Evolutionary conservation across 2,888 invertebrate genomes (phyloP), one percentile per base, ranked within the genome.

Genomic region (Meiosimyza platycephala): DNA sequence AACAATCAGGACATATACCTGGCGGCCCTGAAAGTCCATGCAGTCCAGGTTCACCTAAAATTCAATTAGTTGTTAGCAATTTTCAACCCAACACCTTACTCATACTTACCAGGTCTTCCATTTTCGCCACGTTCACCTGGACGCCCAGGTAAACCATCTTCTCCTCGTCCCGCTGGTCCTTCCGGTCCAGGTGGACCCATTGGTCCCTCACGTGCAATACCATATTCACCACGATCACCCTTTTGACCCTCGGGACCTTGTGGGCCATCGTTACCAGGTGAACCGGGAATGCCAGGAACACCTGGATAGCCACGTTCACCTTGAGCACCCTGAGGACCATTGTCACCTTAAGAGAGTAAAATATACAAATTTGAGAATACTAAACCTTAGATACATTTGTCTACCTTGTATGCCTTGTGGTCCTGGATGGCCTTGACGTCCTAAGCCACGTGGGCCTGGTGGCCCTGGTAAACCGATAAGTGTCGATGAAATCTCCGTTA

Each of bases 271-370:
- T 78, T 74, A 12, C 85, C 85, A 0, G 91, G 90, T 66, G 90
- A 84, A 3, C 95, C 95, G 4, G 91, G 90, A 54, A 90, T 88
- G 0, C 95, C 95, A 6, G 91, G 89, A 75, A 90, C 89, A 1
- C 95, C 95, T 54, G 93, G 91, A 75, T 92, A 92, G 16, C 95
- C 95, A 80, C 90, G 89, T 78, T 91, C 91, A 1, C 94, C 94
- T 5, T 88, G 82, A 0, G 86, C 81, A 3, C 94, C 95, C 1
- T 75, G 76, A 13, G 50, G 52, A n/a, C 84, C 84, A 1, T 91
- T 90, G 69, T 91, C 87, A 78, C 90, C 95, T 88, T n/a, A 15
- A 68, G 13, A 72, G 47, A 50, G 18, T 65, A 22, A 0, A 60
- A 62, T n/a, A 15, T 40, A 40, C 9, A 40, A 9, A 40, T 9